Evolutionary conservation across 2,797 vertebrate species (phyloP), one percentile per base, ranked within the genome.

Genomic region (Diplodus sargus): DNA sequence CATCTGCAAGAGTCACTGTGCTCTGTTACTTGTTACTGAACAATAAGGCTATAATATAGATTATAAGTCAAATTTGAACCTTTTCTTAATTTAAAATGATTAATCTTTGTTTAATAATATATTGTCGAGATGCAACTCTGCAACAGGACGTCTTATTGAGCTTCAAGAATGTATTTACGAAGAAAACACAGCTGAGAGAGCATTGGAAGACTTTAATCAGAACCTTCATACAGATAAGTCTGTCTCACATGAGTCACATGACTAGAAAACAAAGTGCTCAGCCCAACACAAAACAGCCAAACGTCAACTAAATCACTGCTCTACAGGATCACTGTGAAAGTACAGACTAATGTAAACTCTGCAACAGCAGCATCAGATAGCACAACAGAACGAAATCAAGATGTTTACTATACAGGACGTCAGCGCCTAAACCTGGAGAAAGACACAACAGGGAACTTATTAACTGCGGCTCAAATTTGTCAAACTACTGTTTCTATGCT

Each of bases 161-260:
- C 11, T 48, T 62, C 0, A 16, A 54, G 15, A 5, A 7, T 39
- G 64, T 1, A 28, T 18, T 13, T 4, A 14, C 9, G 62, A 79
- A 62, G 16, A 67, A 79, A 39, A 56, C 28, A 5, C 30, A 2
- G 11, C 18, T 54, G 18, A 3, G 8, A 60, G 8, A 16, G 6
- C 5, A 34, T 0, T 11, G 3, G 20, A 62, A 28, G 17, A 68
- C 25, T 90, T 91, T 89, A 85, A 64, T 91, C 45, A 14, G 65
- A 1, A 25, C 5, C 28, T 74, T 65, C 20, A 30, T 0, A 52
- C 54, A 71, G 22, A 61, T 14, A 42, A 34, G n/a, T 66, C 42
- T 3, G 14, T 63, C 49, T 60, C 20, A 62, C 30, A 23, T 0
- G 12, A 70, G 22, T 28, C 42, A 64, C 42, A 70, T 1, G 12